A percentile compares a stretch with the other conserved stretches of the same genome.
Evolutionary conservation across 2,113 vertebrate genomes (phyloP).

Genomic region (Phainopepla nitens): DNA sequence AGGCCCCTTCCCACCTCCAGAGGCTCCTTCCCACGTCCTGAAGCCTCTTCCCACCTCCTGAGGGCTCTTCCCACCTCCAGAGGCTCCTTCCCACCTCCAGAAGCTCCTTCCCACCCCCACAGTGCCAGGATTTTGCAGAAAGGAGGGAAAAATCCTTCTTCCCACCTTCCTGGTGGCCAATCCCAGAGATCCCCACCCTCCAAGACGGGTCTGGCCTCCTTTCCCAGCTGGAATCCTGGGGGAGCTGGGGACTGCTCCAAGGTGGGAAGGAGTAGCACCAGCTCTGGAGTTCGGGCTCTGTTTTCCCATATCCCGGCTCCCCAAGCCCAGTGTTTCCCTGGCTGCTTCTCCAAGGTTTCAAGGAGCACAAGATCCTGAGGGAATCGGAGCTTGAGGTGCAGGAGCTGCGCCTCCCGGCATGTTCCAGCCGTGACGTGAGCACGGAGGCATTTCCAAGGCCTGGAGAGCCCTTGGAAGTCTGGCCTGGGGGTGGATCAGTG

Average conservation of each 20-base stretch:
- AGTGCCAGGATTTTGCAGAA: accelerated
- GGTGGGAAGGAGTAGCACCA: neutral
- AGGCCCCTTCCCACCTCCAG: neutral
- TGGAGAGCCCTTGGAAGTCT: neutral
- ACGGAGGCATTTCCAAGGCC: neutral
- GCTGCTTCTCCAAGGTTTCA: neutral
- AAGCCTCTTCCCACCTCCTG: neutral
- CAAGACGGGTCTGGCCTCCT: neutral
- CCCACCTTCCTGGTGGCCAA: neutral
- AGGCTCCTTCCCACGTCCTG: neutral
- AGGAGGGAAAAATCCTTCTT: neutral
- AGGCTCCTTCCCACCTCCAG: neutral
- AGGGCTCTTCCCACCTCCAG: no score
- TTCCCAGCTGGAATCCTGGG: neutral
- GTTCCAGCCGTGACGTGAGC: neutral
- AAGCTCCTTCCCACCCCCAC: neutral
- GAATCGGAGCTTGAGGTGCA: no score
- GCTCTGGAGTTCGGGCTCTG: neutral
- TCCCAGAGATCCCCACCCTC: neutral
- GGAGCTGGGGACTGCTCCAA: accelerated
- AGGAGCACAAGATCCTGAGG: neutral
- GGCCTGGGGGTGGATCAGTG: neutral
- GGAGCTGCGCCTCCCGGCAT: accelerated
- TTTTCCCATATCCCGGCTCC: neutral
- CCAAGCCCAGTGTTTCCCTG: accelerated